Conservation (phyloP, 2,113 vertebrate species). For the Condylura cristata region DNA sequence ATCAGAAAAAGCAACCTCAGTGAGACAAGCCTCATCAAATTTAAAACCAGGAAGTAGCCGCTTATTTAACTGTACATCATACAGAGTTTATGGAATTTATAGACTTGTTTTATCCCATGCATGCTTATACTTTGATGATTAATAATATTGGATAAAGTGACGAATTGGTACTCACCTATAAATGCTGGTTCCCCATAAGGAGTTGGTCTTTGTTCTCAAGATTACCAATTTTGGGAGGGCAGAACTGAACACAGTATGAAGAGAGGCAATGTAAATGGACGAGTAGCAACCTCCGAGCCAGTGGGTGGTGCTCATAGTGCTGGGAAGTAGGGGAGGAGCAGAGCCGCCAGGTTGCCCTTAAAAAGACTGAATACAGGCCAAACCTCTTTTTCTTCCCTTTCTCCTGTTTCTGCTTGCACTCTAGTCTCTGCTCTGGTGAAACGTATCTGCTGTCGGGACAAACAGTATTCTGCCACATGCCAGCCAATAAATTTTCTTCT, state of each 20-base stretch:
- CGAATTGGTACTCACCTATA: constrained; percentile 28
- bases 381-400: too few relatives aligned
- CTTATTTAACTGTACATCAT: not conserved
- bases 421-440: too few relatives aligned
- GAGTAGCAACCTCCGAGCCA: too few relatives aligned
- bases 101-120: not conserved
- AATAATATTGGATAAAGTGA: not conserved
- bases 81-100: not conserved
- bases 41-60: constrained; percentile 35
- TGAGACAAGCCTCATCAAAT: not conserved
- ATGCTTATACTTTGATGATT: not conserved
- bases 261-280: too few relatives aligned
- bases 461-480: too few relatives aligned
- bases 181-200: not conserved
- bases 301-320: too few relatives aligned
- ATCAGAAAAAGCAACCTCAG: not conserved
- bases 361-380: too few relatives aligned
- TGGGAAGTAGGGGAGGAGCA: too few relatives aligned
- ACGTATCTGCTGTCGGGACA: too few relatives aligned
- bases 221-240: not conserved
- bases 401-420: too few relatives aligned
- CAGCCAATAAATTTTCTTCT: too few relatives aligned
- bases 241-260: not conserved
- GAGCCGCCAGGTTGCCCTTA: too few relatives aligned
- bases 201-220: not conserved